Percentiles rank a stretch among this genome's conserved stretches.
These are phyloP conservation scores for Sebastolobus alascanus DNA, from an alignment of 2,797 vertebrate genomes.

Conservation along the genomic window DNA sequence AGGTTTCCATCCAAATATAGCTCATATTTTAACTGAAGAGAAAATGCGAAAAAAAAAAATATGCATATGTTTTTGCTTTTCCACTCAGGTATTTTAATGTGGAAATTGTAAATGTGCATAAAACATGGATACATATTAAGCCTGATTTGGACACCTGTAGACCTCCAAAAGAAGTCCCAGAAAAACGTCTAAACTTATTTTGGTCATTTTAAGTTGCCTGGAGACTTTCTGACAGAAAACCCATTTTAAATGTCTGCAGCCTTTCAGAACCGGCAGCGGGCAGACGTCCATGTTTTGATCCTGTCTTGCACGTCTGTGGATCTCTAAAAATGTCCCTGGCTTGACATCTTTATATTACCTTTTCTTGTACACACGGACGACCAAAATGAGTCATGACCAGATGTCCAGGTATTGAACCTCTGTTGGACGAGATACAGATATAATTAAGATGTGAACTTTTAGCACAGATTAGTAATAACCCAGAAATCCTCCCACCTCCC, in stretches of 20 bases:
- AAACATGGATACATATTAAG: too few relatives aligned
- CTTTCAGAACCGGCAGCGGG: background rate
- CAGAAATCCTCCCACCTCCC: slow-evolving; percentile 24
- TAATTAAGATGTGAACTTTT: background rate
- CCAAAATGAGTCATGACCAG: background rate
- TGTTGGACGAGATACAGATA: background rate
- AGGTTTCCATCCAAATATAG: too few relatives aligned
- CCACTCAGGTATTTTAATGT: too few relatives aligned
- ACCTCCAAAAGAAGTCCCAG: background rate
- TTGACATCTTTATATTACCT: background rate
- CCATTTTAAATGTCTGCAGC: background rate
- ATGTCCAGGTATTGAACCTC: background rate
- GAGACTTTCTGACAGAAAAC: background rate
- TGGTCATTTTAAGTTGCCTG: background rate
- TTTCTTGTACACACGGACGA: background rate
- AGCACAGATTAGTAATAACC: slow-evolving; percentile 22
- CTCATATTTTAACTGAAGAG: too few relatives aligned
- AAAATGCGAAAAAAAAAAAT: too few relatives aligned
- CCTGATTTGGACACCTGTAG: background rate
- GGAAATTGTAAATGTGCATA: too few relatives aligned
- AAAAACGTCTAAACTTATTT: background rate
- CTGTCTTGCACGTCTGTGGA: background rate
- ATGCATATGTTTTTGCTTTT: too few relatives aligned
- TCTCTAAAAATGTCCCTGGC: background rate
- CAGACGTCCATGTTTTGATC: background rate